These are phyloP conservation scores for Mactromeris polynyma DNA, from an alignment of 2,888 invertebrate genomes.

Conservation along the genomic window DNA sequence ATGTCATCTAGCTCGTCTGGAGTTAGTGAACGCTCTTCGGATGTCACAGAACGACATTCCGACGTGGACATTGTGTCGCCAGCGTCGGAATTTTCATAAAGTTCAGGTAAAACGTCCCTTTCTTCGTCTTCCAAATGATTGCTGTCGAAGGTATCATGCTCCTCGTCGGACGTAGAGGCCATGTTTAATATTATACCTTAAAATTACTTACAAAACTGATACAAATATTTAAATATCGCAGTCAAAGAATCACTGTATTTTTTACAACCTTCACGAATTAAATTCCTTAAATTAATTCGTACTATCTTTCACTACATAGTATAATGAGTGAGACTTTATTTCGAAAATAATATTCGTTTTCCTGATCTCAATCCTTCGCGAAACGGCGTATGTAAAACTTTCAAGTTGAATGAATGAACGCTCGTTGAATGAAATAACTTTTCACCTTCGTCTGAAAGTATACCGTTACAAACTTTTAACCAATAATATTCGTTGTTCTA, in stretches of 20 bases:
- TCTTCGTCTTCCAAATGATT: constrained; percentile 52
- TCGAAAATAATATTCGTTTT: constrained; percentile 24
- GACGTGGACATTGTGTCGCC: constrained; percentile 53
- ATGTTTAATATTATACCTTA: neutral
- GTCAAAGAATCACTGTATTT: neutral
- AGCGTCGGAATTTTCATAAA: constrained; percentile 61
- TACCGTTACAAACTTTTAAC: constrained; percentile 44
- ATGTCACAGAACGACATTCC: constrained; percentile 61
- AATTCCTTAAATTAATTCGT: constrained; percentile 9
- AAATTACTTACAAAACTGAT: neutral
- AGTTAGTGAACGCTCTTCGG: constrained; percentile 69
- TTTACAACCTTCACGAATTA: neutral
- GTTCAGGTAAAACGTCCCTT: constrained; percentile 60
- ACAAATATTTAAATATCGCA: constrained; percentile 14
- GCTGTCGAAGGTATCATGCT: constrained; percentile 33
- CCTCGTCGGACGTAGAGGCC: constrained; percentile 46
- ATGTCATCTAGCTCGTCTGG: constrained; percentile 61
- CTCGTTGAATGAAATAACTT: constrained; percentile 51
- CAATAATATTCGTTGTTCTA: constrained; percentile 55
- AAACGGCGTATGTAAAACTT: constrained; percentile 28
- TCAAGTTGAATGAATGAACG: constrained; percentile 60
- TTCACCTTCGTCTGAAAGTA: constrained; percentile 29
- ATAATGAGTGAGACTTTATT: neutral
- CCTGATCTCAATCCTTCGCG: neutral
- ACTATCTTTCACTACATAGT: constrained; percentile 15